phyloP scores from a whole-genome alignment of 1,140 invertebrate genomes.

The Danaus melanippus region DNA sequence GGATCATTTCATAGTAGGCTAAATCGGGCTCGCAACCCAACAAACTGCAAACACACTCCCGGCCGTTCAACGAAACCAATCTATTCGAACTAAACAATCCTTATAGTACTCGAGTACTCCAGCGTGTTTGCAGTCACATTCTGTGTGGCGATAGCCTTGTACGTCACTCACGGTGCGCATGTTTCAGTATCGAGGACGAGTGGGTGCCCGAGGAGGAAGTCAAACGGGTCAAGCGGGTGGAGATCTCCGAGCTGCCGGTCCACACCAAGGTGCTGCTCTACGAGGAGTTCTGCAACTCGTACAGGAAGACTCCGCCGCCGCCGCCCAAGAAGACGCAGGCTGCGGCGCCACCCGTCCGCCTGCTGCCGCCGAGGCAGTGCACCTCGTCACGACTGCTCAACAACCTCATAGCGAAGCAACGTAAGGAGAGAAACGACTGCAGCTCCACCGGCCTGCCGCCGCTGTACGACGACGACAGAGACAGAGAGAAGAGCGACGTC shows the following conservation, averaged over 20 bases:
- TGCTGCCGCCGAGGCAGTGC: constrained; percentile 34
- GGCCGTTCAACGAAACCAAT: not conserved
- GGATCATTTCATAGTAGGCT: constrained; percentile 9
- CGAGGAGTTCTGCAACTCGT: constrained; percentile 53
- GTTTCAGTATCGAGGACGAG: constrained; percentile 59
- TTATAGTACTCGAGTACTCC: constrained; percentile 3
- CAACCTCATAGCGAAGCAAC: constrained; percentile 47
- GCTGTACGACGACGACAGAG: constrained; percentile 26
- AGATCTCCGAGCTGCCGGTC: constrained; percentile 43
- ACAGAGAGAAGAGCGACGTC: constrained; percentile 24
- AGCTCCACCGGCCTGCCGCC: constrained; percentile 32
- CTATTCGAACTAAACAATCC: constrained; percentile 1
- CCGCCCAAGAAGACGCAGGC: constrained; percentile 24
- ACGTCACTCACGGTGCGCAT: constrained; percentile 2
- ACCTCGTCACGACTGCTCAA: constrained; percentile 42
- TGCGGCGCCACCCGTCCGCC: constrained; percentile 13
- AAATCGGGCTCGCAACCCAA: constrained; percentile 49
- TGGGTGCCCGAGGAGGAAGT: constrained; percentile 60
- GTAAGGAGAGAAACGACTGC: constrained; percentile 30
- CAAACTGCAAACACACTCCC: constrained; percentile 58
- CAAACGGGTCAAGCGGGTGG: constrained; percentile 43
- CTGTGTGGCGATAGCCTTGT: constrained; percentile 42
- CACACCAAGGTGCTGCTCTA: constrained; percentile 51
- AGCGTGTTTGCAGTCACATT: constrained; percentile 55
- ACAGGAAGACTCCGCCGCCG: constrained; percentile 29